Percentiles rank a stretch among this genome's conserved stretches.
Evolutionary conservation across 2,113 vertebrate species (phyloP).

Genomic region (Callospermophilus lateralis): DNA sequence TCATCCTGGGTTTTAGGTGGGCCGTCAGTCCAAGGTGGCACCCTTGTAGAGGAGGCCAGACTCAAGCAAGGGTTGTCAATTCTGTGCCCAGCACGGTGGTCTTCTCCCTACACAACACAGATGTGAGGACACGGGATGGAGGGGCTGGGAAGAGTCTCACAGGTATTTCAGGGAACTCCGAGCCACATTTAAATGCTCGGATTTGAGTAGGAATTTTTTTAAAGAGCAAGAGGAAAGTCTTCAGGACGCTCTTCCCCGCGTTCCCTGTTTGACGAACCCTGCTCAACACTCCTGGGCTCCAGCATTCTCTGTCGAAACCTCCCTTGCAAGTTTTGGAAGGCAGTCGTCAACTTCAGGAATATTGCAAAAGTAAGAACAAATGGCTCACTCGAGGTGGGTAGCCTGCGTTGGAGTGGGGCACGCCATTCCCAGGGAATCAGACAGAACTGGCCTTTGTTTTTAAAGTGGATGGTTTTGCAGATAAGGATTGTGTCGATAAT

Average conservation of each 20-base stretch:
- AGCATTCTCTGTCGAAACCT: not conserved
- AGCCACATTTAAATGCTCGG: constrained; percentile 66
- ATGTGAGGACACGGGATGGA: not conserved
- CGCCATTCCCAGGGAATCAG: not conserved
- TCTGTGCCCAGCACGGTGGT: too few species aligned
- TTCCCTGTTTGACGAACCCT: constrained; percentile 25
- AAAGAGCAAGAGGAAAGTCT: constrained; percentile 52
- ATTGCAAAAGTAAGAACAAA: not conserved
- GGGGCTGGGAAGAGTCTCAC: constrained; percentile 70
- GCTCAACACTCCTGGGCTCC: constrained; percentile 21
- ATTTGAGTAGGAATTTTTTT: constrained; percentile 72
- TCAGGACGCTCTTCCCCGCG: fast-evolving
- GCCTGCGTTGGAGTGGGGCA: not conserved
- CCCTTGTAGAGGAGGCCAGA: too few species aligned
- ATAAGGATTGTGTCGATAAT: constrained; percentile 83
- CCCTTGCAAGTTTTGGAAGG: not conserved
- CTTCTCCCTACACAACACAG: not conserved
- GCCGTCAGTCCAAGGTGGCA: not conserved
- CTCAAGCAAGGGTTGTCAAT: too few species aligned
- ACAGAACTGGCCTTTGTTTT: not conserved
- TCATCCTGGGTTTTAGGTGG: too few species aligned
- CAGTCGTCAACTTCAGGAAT: not conserved
- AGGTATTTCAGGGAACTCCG: constrained; percentile 77
- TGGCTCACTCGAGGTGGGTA: fast-evolving
- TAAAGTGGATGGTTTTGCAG: constrained; percentile 57